phyloP scores from a whole-genome alignment of 2,797 vertebrate genomes.

The Smutsia gigantea region DNA sequence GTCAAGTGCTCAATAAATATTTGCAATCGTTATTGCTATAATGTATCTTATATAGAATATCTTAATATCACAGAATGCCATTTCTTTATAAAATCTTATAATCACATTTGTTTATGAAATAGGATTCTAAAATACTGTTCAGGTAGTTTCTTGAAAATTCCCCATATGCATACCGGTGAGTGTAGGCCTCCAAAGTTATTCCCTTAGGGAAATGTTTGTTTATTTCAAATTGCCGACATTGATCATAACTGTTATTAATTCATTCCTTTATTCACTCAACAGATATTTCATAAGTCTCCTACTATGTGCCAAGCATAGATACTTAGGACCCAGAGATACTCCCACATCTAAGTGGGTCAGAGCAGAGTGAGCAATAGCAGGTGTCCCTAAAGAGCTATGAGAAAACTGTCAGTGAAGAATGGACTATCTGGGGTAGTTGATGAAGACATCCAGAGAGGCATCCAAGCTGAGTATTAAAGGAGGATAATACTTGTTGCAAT shows the following conservation, averaged over 20 bases:
- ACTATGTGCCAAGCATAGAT: background rate
- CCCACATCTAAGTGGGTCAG: background rate
- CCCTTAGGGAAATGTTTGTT: background rate
- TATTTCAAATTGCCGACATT: background rate
- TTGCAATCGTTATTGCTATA: background rate
- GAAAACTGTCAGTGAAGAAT: background rate
- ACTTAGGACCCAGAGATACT: background rate
- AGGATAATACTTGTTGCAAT: background rate
- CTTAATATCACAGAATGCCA: background rate
- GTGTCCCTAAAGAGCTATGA: background rate
- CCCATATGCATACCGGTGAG: background rate
- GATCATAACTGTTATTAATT: background rate
- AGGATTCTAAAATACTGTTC: constrained; percentile 24
- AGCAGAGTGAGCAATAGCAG: background rate
- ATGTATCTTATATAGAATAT: background rate
- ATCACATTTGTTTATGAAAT: background rate
- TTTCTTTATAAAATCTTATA: background rate
- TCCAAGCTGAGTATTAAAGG: background rate
- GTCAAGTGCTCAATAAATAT: background rate
- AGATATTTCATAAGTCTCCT: background rate
- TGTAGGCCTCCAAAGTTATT: background rate
- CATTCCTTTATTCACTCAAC: background rate
- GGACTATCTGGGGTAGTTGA: background rate
- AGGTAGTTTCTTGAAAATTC: background rate
- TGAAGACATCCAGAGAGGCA: background rate